Base-by-base conservation (phyloP, 2,797 vertebrate genomes). In the Smutsia gigantea region DNA sequence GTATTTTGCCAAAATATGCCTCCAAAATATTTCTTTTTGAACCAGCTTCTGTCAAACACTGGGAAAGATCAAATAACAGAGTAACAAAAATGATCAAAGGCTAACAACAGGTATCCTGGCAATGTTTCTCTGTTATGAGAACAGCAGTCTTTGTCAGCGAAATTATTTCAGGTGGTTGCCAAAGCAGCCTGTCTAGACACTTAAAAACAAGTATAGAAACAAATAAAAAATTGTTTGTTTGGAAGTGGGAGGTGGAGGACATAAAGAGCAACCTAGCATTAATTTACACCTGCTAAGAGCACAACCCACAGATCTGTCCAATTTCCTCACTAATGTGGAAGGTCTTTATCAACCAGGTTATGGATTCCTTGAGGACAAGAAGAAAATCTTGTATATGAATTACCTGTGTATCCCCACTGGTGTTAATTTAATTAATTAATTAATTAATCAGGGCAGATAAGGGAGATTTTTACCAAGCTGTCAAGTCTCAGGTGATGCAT, bases 1-100 rank as follows among this genome's bases (percentile, higher is more conserved):
- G 7, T 51, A 27, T 72, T 85, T 85, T 94, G 79, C 14, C 42
- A 64, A 97, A 79, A 71, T 14, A 79, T 1, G 4, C 4, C 25
- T 84, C 55, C 31, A 72, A 37, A 64, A 29, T 51, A 14, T 51
- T 79, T 83, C 49, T 71, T 81, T 94, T 51, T 74, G 12, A 4
- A 87, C 25, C 27, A 87, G 8, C 8, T 84, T 91, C 74, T 90
- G 51, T 46, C 51, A 90, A 90, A 92, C 27, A 71, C 34, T 75
- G 10, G 46, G 87, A 87, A 90, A 90, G 79, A 82, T 68, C 64
- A 72, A 87, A 92, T 79, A 79, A 83, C 39, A 57, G 29, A 55
- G 42, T 42, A 83, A 34, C 9, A 85, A 93, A 51, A 23, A 59
- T 49, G 39, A 69, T 34, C 53, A 93, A 85, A 89, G 31, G 23